These are phyloP conservation scores for Brachyrhaphis roseni DNA, from an alignment of 2,797 vertebrate species.

Conservation along the genomic window DNA sequence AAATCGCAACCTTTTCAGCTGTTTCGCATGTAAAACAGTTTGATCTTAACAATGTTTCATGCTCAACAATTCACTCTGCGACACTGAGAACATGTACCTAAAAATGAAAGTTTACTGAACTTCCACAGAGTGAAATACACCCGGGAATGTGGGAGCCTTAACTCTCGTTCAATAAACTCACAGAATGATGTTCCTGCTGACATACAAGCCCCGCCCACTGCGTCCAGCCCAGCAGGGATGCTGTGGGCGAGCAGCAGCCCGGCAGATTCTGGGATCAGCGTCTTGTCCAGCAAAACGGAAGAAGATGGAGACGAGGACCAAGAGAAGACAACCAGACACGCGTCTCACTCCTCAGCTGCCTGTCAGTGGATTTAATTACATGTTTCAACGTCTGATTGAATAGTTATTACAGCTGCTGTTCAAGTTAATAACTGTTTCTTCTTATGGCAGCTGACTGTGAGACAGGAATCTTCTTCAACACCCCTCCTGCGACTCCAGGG, in stretches of 20 bases:
- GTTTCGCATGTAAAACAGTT: not conserved
- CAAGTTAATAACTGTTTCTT: not conserved
- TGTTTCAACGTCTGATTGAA: not conserved
- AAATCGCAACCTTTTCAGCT: not conserved
- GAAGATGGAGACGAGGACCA: slow-evolving; percentile 79
- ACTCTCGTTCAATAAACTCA: not conserved
- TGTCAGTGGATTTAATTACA: not conserved
- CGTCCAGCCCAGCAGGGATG: not conserved
- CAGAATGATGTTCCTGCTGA: slow-evolving; percentile 23
- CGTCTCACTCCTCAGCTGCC: slow-evolving; percentile 82
- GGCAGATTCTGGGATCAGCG: slow-evolving; percentile 74
- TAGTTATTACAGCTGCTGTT: not conserved
- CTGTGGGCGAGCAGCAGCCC: slow-evolving; percentile 43
- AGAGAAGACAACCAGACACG: slow-evolving; percentile 70
- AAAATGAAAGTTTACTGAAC: not conserved
- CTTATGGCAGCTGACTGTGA: slow-evolving; percentile 84
- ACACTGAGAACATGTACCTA: not conserved
- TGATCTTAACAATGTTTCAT: not conserved
- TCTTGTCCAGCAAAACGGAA: slow-evolving; percentile 75
- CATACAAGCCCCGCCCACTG: slow-evolving; percentile 16
- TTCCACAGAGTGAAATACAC: not conserved
- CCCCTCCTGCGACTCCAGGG: slow-evolving; percentile 75
- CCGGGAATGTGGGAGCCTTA: not conserved
- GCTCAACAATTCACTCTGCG: no score
- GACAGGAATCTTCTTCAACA: slow-evolving; percentile 84